Evolutionary conservation across 1,140 invertebrate species (phyloP).

Genomic region (Akabosia matsudoensis): DNA sequence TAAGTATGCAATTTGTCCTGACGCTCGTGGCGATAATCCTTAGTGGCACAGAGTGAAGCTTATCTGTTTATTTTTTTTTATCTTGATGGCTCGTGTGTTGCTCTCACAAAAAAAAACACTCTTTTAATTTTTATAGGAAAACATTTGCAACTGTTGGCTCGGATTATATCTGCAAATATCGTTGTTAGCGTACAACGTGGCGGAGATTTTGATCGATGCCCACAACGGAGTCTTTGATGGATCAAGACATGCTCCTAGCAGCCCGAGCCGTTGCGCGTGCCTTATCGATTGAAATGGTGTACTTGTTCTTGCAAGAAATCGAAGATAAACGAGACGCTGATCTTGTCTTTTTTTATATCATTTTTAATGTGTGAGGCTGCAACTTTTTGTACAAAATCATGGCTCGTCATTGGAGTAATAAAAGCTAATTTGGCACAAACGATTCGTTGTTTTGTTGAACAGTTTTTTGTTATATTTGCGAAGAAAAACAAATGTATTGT

Average conservation of each 20-base stretch:
- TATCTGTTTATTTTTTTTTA: no score
- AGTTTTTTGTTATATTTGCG: not conserved
- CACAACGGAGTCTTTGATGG: constrained; percentile 1
- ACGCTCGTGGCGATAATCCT: not conserved
- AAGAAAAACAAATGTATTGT: not conserved
- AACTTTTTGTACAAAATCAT: not conserved
- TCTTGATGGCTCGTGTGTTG: no score
- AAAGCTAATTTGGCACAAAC: no score
- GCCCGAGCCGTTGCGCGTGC: not conserved
- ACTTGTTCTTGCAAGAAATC: constrained; percentile 4
- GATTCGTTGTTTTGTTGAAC: not conserved
- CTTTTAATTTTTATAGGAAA: constrained; percentile 17
- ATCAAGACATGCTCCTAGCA: constrained; percentile 4
- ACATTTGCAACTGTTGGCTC: not conserved
- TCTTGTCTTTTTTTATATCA: constrained; percentile 1
- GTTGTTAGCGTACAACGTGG: constrained; percentile 13
- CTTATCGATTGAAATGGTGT: constrained; percentile 17
- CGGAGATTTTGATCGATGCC: constrained; percentile 10
- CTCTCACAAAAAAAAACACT: no score
- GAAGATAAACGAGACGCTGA: constrained; percentile 9
- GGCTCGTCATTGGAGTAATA: not conserved
- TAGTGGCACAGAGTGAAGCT: no score
- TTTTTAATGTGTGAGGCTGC: not conserved
- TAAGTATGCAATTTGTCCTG: not conserved
- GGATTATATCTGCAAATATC: not conserved